These are phyloP conservation scores for Glomeris marginata DNA, from an alignment of 2,888 invertebrate genomes.

Conservation along the genomic window DNA sequence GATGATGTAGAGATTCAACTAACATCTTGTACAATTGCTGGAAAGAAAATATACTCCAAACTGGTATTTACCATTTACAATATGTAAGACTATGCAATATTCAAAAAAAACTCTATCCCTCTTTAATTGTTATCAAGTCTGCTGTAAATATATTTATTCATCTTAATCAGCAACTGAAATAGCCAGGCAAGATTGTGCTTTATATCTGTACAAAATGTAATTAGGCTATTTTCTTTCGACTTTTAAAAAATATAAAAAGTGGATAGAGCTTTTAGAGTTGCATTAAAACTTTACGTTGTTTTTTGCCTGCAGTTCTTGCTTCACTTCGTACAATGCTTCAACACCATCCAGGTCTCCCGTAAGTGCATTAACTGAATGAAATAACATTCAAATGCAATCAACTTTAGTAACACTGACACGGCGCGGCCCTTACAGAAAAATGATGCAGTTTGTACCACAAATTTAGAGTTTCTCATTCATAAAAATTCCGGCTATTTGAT, in stretches of 20 bases:
- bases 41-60: conserved; percentile 18
- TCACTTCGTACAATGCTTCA: conserved; percentile 65
- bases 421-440: too few relatives aligned
- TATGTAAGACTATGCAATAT: neutral
- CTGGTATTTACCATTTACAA: neutral
- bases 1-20: conserved; percentile 52
- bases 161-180: too few relatives aligned
- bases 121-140: conserved; percentile 4
- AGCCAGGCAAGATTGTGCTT: too few relatives aligned
- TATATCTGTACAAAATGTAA: too few relatives aligned
- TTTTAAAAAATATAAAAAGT: neutral
- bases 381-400: neutral
- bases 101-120: too few relatives aligned
- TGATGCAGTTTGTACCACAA: too few relatives aligned
- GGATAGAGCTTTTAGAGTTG: neutral
- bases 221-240: too few relatives aligned
- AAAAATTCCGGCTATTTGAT: neutral
- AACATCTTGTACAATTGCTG: conserved; percentile 51
- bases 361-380: conserved; percentile 42
- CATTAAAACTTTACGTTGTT: conserved; percentile 37
- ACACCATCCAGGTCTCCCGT: conserved; percentile 62
- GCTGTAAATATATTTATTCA: too few relatives aligned
- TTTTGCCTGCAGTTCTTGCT: conserved; percentile 52
- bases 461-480: neutral
- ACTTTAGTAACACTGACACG: too few relatives aligned